A percentile compares a stretch with the other conserved stretches of the same genome.
Evolutionary conservation across 2,797 vertebrate genomes (phyloP).

Genomic region (Serranus cabrilla): DNA sequence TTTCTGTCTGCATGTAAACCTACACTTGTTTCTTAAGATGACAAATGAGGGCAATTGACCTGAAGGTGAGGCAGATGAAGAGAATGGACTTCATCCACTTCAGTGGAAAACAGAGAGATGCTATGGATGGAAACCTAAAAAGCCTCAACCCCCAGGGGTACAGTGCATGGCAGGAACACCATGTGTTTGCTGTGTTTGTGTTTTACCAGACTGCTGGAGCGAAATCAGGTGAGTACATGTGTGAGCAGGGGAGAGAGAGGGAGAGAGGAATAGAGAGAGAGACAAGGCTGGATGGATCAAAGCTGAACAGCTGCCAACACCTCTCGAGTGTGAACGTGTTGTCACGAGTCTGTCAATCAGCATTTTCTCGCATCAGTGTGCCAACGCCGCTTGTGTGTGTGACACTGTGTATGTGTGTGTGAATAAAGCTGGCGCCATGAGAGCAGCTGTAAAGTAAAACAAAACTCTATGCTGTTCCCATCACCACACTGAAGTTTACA

Average conservation of each 20-base stretch:
- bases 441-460: slow-evolving; percentile 62
- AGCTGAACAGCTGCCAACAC: slow-evolving; percentile 85
- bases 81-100: slow-evolving; percentile 51
- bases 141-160: slow-evolving; percentile 52
- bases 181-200: slow-evolving; percentile 76
- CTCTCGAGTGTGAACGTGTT: slow-evolving; percentile 82
- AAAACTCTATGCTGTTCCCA: slow-evolving; percentile 47
- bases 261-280: slow-evolving; percentile 30
- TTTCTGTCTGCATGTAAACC: not conserved
- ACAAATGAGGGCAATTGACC: slow-evolving; percentile 33
- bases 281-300: slow-evolving; percentile 78
- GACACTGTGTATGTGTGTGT: slow-evolving; percentile 26
- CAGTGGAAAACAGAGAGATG: slow-evolving; percentile 43
- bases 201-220: slow-evolving; percentile 78
- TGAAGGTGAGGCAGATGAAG: slow-evolving; percentile 42
- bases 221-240: slow-evolving; percentile 71
- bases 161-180: slow-evolving; percentile 63
- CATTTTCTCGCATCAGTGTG: slow-evolving; percentile 76
- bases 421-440: slow-evolving; percentile 39
- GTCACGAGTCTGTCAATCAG: slow-evolving; percentile 85
- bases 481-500: slow-evolving; percentile 36
- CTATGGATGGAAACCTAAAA: slow-evolving; percentile 50
- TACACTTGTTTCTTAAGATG: slow-evolving; percentile 22
- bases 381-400: slow-evolving; percentile 49
- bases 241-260: slow-evolving; percentile 14